These are phyloP conservation scores for Rhabdophis nuchalis DNA, from an alignment of 2,797 vertebrate species.

Conservation along the genomic window DNA sequence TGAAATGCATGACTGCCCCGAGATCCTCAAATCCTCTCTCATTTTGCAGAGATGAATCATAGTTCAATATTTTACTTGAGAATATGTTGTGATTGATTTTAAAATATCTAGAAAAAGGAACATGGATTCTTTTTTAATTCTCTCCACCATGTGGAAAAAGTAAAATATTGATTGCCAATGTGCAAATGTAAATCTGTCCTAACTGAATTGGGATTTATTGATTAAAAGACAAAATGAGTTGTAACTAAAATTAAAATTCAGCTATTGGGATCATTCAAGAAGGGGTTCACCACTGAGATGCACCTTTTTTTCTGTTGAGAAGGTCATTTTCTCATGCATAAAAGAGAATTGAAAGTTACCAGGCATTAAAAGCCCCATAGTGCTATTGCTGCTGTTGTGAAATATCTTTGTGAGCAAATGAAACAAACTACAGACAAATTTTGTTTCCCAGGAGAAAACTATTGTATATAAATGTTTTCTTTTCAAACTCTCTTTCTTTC, in stretches of 20 bases:
- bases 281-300: not conserved
- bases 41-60: not conserved
- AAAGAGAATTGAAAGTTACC: not conserved
- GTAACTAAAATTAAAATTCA: not conserved
- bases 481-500: not conserved
- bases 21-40: not conserved
- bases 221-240: not conserved
- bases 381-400: not conserved
- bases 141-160: not conserved
- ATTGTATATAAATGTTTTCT: not conserved
- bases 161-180: conserved; percentile 4
- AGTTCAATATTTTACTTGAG: not conserved
- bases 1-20: not conserved
- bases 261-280: not conserved
- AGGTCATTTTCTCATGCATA: not conserved
- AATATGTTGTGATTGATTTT: not conserved
- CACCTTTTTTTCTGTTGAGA: not conserved
- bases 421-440: not conserved
- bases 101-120: not conserved
- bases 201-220: not conserved
- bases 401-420: not conserved
- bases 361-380: not conserved
- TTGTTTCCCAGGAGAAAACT: not conserved
- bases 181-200: not conserved
- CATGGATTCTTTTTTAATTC: not conserved